Evolutionary conservation across 2,888 invertebrate species (phyloP).

Genomic region (Eristalinus sepulchralis): DNA sequence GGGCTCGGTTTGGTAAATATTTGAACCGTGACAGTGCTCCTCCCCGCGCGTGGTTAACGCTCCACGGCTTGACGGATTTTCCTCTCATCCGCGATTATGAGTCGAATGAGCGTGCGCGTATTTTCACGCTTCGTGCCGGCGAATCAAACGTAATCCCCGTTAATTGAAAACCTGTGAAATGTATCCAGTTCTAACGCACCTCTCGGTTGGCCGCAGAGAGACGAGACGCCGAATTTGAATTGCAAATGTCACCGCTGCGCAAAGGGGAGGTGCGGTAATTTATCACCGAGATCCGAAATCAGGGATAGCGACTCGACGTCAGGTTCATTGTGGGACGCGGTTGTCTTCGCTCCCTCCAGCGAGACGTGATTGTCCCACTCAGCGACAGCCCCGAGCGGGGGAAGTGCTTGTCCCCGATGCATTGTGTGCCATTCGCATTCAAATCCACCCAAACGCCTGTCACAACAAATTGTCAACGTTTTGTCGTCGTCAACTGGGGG

Average conservation of each 20-base stretch:
- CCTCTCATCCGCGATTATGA: slow-evolving; percentile 46
- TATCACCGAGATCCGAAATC: slow-evolving; percentile 28
- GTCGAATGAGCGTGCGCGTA: slow-evolving; percentile 55
- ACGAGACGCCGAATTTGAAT: slow-evolving; percentile 56
- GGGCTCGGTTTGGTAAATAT: slow-evolving; percentile 48
- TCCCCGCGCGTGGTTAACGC: background rate
- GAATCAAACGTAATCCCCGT: slow-evolving; percentile 60
- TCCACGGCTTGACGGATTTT: slow-evolving; percentile 24
- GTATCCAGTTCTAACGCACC: slow-evolving; percentile 52
- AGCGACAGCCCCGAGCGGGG: slow-evolving; percentile 3
- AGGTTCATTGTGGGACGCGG: background rate
- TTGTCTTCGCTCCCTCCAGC: background rate
- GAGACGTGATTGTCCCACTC: background rate
- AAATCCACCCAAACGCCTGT: slow-evolving; percentile 55
- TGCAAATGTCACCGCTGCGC: slow-evolving; percentile 58
- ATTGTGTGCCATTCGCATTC: slow-evolving; percentile 54
- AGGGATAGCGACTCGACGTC: background rate
- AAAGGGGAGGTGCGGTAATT: slow-evolving; percentile 46
- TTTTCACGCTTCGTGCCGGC: slow-evolving; percentile 66
- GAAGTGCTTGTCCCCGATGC: slow-evolving; percentile 34
- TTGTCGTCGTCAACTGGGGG: slow-evolving; percentile 34
- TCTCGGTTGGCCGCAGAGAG: background rate
- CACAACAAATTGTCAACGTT: slow-evolving; percentile 61
- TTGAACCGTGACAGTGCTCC: slow-evolving; percentile 38
- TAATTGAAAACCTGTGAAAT: slow-evolving; percentile 68